These are phyloP conservation scores for Meda fulgida DNA, from an alignment of 2,797 vertebrate species.

Conservation along the genomic window DNA sequence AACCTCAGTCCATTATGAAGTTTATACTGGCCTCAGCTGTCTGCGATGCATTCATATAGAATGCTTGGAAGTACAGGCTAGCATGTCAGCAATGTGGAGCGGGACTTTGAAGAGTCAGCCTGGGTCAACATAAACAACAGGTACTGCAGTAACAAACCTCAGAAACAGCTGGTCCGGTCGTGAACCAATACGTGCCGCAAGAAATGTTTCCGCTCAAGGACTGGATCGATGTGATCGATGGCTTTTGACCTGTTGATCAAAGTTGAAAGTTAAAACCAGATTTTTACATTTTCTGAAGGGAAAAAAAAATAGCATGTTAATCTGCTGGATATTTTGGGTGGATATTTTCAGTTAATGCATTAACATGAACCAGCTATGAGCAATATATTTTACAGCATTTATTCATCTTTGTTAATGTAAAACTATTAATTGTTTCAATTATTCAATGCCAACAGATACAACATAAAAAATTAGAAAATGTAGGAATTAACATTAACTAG, in stretches of 20 bases:
- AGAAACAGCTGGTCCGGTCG: slow-evolving; percentile 16
- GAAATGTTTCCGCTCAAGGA: not conserved
- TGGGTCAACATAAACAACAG: slow-evolving; percentile 44
- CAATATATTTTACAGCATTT: not conserved
- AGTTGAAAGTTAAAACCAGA: not conserved
- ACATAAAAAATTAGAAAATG: not conserved
- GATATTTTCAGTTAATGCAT: not conserved
- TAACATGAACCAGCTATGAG: not conserved
- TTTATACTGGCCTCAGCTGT: slow-evolving; percentile 49
- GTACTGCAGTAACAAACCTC: slow-evolving; percentile 26
- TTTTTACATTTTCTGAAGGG: not conserved
- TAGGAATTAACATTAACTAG: not conserved
- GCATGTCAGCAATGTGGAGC: slow-evolving; percentile 33
- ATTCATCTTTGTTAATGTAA: not conserved
- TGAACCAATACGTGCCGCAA: not conserved
- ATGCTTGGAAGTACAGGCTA: slow-evolving; percentile 12
- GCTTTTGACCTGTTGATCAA: not conserved
- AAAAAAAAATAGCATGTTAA: not conserved
- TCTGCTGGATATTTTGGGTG: not conserved
- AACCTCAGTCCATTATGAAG: slow-evolving; percentile 2
- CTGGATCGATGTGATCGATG: not conserved
- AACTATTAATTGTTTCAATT: not conserved
- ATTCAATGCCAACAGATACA: not conserved
- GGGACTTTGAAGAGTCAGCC: slow-evolving; percentile 40
- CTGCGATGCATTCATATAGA: not conserved